Percentiles rank a stretch among this genome's conserved stretches.
Conservation (phyloP, 1,140 invertebrate genomes). For the Sycobia sp. region DNA sequence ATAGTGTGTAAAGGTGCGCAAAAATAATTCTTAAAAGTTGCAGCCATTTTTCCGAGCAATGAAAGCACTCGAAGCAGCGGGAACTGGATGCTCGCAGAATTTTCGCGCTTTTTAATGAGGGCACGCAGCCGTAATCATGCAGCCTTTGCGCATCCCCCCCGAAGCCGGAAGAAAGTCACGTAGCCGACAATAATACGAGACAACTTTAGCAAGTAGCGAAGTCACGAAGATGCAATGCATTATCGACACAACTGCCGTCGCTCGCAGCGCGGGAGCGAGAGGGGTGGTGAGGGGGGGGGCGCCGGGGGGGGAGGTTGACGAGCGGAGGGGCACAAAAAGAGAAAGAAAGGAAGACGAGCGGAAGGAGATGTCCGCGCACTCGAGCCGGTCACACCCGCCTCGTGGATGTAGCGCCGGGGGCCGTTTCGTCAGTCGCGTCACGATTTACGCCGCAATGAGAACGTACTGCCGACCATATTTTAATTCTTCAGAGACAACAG, state of each 20-base stretch:
- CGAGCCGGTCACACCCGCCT: constrained; percentile 1
- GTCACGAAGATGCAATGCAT: constrained; percentile 33
- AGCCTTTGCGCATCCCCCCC: not conserved
- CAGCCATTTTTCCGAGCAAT: too few species aligned
- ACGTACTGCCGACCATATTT: constrained; percentile 61
- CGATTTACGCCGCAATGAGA: constrained; percentile 58
- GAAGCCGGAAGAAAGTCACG: constrained; percentile 13
- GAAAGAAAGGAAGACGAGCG: not conserved
- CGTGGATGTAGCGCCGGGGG: constrained; percentile 41
- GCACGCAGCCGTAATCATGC: not conserved
- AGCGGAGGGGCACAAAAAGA: constrained; percentile 10
- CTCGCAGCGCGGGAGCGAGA: constrained; percentile 4
- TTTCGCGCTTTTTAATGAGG: constrained; percentile 10
- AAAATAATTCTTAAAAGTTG: too few species aligned
- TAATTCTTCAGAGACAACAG: constrained; percentile 61
- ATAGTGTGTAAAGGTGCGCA: too few species aligned
- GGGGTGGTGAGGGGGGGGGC: constrained; percentile 23
- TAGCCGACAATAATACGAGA: constrained; percentile 13
- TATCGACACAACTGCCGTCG: constrained; percentile 25
- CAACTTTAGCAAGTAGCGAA: constrained; percentile 13
- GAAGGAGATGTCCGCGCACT: not conserved
- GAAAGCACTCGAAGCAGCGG: too few species aligned
- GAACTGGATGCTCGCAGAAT: not conserved
- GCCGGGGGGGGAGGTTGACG: too few species aligned
- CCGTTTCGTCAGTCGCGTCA: constrained; percentile 58